phyloP scores from a whole-genome alignment of 1,140 invertebrate genomes.

The Danaus melanippus region DNA sequence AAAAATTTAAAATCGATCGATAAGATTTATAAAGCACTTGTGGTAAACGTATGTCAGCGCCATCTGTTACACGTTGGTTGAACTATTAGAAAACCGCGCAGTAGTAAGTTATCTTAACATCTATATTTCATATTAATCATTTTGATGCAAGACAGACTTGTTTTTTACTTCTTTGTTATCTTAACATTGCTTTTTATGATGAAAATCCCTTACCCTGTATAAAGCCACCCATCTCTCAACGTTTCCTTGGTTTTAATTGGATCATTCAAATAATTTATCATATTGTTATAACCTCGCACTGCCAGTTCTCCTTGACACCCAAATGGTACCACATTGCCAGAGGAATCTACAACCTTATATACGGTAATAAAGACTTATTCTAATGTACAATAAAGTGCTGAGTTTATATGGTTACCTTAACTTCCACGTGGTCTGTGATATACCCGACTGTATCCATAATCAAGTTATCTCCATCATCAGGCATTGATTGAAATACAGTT shows the following conservation, averaged over 20 bases:
- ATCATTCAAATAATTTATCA: constrained; percentile 92
- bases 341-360: constrained; percentile 73
- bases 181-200: too few relatives aligned
- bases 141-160: too few relatives aligned
- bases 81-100: too few relatives aligned
- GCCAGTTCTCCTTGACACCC: constrained; percentile 87
- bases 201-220: constrained; percentile 82
- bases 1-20: too few relatives aligned
- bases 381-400: constrained; percentile 2
- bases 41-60: too few relatives aligned
- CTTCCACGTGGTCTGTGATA: constrained; percentile 85
- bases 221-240: constrained; percentile 85
- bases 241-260: constrained; percentile 84
- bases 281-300: constrained; percentile 84
- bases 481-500: constrained; percentile 78
- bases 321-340: constrained; percentile 81
- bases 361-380: too few relatives aligned
- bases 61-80: too few relatives aligned
- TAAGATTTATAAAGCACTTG: too few relatives aligned
- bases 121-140: too few relatives aligned
- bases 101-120: too few relatives aligned
- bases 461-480: constrained; percentile 77
- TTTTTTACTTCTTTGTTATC: too few relatives aligned
- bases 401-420: constrained; percentile 60
- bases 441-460: constrained; percentile 85